A percentile compares a stretch with the other conserved stretches of the same genome.
Conservation (phyloP, 2,113 vertebrate genomes). For the Platichthys flesus region DNA sequence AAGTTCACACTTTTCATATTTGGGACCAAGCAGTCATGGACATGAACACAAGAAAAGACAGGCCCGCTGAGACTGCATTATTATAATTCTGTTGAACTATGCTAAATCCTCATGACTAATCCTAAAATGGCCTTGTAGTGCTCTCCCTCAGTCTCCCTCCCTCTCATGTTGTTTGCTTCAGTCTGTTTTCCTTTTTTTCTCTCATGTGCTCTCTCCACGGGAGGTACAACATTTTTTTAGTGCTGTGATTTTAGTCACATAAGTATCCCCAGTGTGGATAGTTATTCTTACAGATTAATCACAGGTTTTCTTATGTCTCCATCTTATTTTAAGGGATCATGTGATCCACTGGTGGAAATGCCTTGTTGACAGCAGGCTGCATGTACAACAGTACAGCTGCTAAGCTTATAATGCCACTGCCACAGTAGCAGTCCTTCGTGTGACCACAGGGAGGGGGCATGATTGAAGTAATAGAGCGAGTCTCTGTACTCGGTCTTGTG, state of each 20-base stretch:
- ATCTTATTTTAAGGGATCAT: neutral
- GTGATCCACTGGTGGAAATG: neutral
- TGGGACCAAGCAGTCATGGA: slow-evolving; percentile 3
- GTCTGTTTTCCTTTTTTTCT: neutral
- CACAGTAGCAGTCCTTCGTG: slow-evolving; percentile 23
- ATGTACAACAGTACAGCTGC: neutral
- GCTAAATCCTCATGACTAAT: slow-evolving; percentile 4
- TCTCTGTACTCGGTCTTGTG: slow-evolving; percentile 8
- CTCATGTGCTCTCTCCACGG: neutral
- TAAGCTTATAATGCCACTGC: neutral
- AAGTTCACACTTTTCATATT: slow-evolving; percentile 37
- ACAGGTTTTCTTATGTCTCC: neutral
- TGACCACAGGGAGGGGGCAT: slow-evolving; percentile 47
- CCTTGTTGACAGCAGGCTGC: slow-evolving; percentile 2
- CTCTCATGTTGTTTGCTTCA: neutral
- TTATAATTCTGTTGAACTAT: slow-evolving; percentile 37
- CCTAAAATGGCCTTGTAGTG: neutral
- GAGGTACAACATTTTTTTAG: neutral
- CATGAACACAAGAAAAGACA: slow-evolving; percentile 11
- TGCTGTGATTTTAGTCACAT: neutral
- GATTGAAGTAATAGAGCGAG: slow-evolving; percentile 24
- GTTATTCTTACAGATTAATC: neutral
- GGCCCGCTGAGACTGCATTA: slow-evolving; percentile 15
- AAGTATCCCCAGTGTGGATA: neutral
- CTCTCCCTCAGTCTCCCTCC: neutral